Conservation (phyloP, 2,888 invertebrate genomes). For the Parelbella ahira region DNA sequence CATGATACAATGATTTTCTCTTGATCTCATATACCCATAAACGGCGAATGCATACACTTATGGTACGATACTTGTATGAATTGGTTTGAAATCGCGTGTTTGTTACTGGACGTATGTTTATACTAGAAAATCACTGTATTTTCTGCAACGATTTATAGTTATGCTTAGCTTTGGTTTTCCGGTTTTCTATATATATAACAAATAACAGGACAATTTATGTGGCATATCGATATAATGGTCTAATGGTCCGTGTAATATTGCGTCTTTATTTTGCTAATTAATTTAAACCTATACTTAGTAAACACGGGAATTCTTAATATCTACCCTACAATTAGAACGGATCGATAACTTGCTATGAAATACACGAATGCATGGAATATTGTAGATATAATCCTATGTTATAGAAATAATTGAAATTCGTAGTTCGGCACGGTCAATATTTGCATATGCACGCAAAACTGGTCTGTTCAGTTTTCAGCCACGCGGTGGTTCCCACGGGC, state of each 20-base stretch:
- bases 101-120: too few relatives aligned
- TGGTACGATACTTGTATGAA: not conserved
- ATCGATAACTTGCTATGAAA: too few relatives aligned
- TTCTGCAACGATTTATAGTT: not conserved
- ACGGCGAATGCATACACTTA: conserved; percentile 1
- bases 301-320: too few relatives aligned
- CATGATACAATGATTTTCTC: conserved; percentile 18
- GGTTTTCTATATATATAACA: not conserved
- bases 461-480: conserved; percentile 52
- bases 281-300: too few relatives aligned
- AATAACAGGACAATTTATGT: not conserved
- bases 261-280: too few relatives aligned
- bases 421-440: conserved; percentile 39
- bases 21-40: conserved; percentile 12
- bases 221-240: too few relatives aligned
- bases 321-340: too few relatives aligned
- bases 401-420: conserved; percentile 22
- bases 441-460: conserved; percentile 69
- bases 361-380: too few relatives aligned
- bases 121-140: conserved; percentile 3
- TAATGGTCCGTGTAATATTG: too few relatives aligned
- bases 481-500: conserved; percentile 42
- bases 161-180: conserved; percentile 6
- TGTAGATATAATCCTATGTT: too few relatives aligned
- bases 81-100: not conserved